Evolutionary conservation across 1,140 invertebrate genomes (phyloP).

Genomic region (Cydia strobilella): DNA sequence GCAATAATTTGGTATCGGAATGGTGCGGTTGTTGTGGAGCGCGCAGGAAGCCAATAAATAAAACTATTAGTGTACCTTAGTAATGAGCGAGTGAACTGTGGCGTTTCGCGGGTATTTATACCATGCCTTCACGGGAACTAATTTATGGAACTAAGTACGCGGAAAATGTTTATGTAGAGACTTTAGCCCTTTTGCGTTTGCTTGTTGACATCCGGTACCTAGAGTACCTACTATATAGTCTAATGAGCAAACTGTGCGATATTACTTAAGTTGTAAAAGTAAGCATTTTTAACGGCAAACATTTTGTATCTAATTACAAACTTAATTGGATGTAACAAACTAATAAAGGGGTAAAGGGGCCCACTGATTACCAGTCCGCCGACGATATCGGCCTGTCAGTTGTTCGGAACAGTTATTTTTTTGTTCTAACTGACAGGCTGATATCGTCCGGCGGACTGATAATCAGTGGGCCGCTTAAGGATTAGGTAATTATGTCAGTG

Average conservation of each 20-base stretch:
- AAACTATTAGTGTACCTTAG: slow-evolving; percentile 59
- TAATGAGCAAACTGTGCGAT: slow-evolving; percentile 7
- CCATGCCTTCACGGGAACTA: slow-evolving; percentile 72
- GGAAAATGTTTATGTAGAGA: slow-evolving; percentile 77
- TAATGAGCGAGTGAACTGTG: slow-evolving; percentile 60
- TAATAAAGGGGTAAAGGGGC: neutral
- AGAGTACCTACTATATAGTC: slow-evolving; percentile 18
- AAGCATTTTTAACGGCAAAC: neutral
- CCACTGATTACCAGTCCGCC: too few species aligned
- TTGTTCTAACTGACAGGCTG: too few species aligned
- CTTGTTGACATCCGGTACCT: slow-evolving; percentile 66
- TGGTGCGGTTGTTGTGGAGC: slow-evolving; percentile 42
- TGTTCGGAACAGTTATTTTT: too few species aligned
- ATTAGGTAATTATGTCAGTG: neutral
- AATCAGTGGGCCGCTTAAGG: too few species aligned
- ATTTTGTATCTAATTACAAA: neutral
- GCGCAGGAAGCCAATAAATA: slow-evolving; percentile 63
- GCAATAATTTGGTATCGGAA: slow-evolving; percentile 32
- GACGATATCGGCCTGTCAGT: too few species aligned
- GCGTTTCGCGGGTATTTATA: slow-evolving; percentile 72
- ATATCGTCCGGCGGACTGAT: too few species aligned
- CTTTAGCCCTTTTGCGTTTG: slow-evolving; percentile 47
- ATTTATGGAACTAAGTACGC: slow-evolving; percentile 79
- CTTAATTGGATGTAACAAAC: neutral
- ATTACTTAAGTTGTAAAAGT: neutral